Conservation (phyloP, 2,888 invertebrate genomes). For the Diloba caeruleocephala region DNA sequence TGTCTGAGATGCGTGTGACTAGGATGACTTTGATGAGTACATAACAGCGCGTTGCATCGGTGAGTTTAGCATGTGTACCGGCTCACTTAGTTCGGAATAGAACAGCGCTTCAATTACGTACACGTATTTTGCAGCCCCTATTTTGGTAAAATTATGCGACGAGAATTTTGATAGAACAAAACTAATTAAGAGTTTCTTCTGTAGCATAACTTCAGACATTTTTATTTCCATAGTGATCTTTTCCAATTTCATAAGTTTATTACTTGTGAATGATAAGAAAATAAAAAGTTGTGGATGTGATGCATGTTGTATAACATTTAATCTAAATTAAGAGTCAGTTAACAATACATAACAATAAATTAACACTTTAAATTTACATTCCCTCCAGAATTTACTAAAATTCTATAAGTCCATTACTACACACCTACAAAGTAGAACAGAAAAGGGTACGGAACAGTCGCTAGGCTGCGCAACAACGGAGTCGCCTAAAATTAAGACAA, state of each 20-base stretch:
- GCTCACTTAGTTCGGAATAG: slow-evolving; percentile 27
- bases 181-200: slow-evolving; percentile 30
- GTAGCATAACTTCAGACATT: slow-evolving; percentile 24
- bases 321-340: too few species aligned
- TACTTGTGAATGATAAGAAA: too few species aligned
- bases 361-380: slow-evolving; percentile 2
- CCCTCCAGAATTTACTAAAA: slow-evolving; percentile 10
- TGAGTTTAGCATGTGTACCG: slow-evolving; percentile 63
- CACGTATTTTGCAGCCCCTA: slow-evolving; percentile 11
- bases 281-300: too few species aligned
- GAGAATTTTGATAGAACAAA: slow-evolving; percentile 21
- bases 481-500: slow-evolving; percentile 23
- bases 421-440: slow-evolving; percentile 24
- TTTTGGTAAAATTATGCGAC: slow-evolving; percentile 19
- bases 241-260: too few species aligned
- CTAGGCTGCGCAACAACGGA: slow-evolving; percentile 15
- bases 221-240: too few species aligned
- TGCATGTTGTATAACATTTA: too few species aligned
- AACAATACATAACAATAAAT: slow-evolving; percentile 4
- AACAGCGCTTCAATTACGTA: slow-evolving; percentile 43
- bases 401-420: slow-evolving; percentile 19
- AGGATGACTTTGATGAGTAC: slow-evolving; percentile 52
- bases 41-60: slow-evolving; percentile 58
- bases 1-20: slow-evolving; percentile 34
- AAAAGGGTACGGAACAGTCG: slow-evolving; percentile 10